These are phyloP conservation scores for Parazoanthus darwini DNA, from an alignment of 92 coral and sea anemone species.

Conservation along the genomic window DNA sequence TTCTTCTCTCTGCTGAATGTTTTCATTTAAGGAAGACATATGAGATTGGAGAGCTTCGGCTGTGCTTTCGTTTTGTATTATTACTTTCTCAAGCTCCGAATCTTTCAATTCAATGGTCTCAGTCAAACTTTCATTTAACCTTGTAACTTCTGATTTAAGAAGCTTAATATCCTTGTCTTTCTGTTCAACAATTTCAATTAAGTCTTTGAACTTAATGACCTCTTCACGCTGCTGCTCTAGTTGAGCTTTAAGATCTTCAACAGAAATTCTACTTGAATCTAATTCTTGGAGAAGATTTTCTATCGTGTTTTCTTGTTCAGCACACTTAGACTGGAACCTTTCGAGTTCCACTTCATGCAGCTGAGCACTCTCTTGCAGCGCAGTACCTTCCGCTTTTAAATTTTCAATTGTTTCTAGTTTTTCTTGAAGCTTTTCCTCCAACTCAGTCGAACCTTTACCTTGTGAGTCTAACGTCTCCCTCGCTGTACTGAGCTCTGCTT, in stretches of 20 bases:
- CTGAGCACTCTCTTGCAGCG: conserved; percentile 60
- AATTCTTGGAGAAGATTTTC: conserved; percentile 47
- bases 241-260: conserved; percentile 48
- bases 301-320: conserved; percentile 53
- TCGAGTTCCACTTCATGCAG: conserved; percentile 37
- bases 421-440: conserved; percentile 63
- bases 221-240: conserved; percentile 58
- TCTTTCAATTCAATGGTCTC: conserved; percentile 55
- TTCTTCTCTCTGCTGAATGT: conserved; percentile 61
- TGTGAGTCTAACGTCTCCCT: conserved; percentile 49
- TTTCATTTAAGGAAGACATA: conserved; percentile 65
- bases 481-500: conserved; percentile 48
- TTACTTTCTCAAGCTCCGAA: conserved; percentile 36
- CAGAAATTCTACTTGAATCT: conserved; percentile 36
- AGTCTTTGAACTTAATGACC: conserved; percentile 46
- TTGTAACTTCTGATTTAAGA: conserved; percentile 48
- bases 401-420: conserved; percentile 50
- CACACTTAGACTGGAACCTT: conserved; percentile 31
- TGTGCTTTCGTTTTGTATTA: conserved; percentile 44
- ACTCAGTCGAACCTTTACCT: conserved; percentile 47
- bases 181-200: conserved; percentile 46
- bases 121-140: conserved; percentile 16
- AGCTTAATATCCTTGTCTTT: conserved; percentile 42
- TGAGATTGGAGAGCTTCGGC: conserved; percentile 50
- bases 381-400: conserved; percentile 53